Evolutionary conservation across 1,140 invertebrate genomes (phyloP).

Genomic region (Mya arenaria): DNA sequence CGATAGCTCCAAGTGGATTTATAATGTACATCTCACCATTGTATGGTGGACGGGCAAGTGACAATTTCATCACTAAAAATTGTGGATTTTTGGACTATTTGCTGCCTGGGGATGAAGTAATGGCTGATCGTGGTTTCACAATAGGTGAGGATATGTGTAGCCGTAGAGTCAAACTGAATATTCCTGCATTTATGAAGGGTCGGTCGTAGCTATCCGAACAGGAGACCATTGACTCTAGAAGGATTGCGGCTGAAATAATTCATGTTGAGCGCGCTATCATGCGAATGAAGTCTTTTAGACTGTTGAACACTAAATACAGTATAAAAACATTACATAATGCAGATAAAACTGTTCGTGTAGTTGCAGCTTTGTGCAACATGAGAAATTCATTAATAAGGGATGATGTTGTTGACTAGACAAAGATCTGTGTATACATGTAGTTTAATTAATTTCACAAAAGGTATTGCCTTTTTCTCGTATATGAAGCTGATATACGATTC

Average conservation of each 20-base stretch:
- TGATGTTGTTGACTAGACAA: neutral
- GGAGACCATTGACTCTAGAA: conserved; percentile 36
- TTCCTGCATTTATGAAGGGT: conserved; percentile 57
- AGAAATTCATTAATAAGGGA: conserved; percentile 9
- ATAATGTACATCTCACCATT: conserved; percentile 36
- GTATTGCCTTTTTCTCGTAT: too few relatives aligned
- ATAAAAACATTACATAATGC: neutral
- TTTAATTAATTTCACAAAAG: too few relatives aligned
- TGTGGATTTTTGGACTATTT: conserved; percentile 34
- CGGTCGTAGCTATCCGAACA: conserved; percentile 31
- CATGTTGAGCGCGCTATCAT: conserved; percentile 42
- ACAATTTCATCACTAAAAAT: conserved; percentile 29
- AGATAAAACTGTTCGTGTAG: conserved; percentile 6
- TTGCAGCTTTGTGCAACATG: conserved; percentile 15
- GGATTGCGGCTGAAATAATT: conserved; percentile 48
- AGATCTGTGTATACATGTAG: too few relatives aligned
- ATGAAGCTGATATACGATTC: too few relatives aligned
- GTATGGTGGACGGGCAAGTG: conserved; percentile 48
- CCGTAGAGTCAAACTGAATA: conserved; percentile 37
- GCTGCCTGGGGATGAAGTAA: conserved; percentile 39
- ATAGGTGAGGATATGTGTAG: conserved; percentile 47
- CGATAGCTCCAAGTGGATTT: conserved; percentile 65
- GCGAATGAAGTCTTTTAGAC: conserved; percentile 3
- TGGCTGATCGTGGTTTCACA: conserved; percentile 54
- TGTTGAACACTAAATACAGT: neutral